Evolutionary conservation across 2,888 invertebrate genomes (phyloP), one percentile per base, ranked within the genome.

Genomic region (Ophion ellenae): DNA sequence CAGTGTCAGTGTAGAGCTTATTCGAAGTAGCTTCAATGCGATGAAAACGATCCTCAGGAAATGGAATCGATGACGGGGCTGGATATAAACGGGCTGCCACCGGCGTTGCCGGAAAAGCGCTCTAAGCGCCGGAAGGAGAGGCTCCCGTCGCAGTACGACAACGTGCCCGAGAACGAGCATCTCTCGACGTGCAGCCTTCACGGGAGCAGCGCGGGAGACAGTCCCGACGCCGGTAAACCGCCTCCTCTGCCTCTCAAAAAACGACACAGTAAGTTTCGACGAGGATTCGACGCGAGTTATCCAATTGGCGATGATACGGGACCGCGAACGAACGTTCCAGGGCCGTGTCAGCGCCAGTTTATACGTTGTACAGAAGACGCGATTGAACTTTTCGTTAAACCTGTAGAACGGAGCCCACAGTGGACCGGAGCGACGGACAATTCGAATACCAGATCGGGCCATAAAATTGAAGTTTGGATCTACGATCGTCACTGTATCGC

Each of bases 181-280:
- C 91, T 94, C 79, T 94, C 93, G 80, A 93, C 94, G 89, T 95
- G 93, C 86, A 92, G 91, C 89, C 89, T 94, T 82, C 93, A 93
- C 86, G 91, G 92, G 45, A 93, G 92, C 40, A 93, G 92, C 86
- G 93, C 93, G 76, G 92, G 92, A 87, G 92, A 94, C 87, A 95
- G 93, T 87, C 92, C 94, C 63, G 96, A 96, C 90, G 96, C 96
- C 88, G 94, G 95, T 90, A 95, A 96, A 92, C 97, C 98, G 87
- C 99, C 99, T 86, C 99, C 99, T 74, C 95, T 99, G 88, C 99
- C 99, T 64, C 96, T 97, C 69, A 99, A 99, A 95, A 98, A 98
- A 95, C 97, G 97, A 94, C 97, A 99, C 95, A 98, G 98, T 98
- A 96, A 97, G 98, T 97, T 94, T 91, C 83, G 61, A 85, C 85